Percentiles rank a stretch among this genome's conserved stretches.
phyloP scores from a whole-genome alignment of 2,113 vertebrate genomes.

The Petaurus breviceps region DNA sequence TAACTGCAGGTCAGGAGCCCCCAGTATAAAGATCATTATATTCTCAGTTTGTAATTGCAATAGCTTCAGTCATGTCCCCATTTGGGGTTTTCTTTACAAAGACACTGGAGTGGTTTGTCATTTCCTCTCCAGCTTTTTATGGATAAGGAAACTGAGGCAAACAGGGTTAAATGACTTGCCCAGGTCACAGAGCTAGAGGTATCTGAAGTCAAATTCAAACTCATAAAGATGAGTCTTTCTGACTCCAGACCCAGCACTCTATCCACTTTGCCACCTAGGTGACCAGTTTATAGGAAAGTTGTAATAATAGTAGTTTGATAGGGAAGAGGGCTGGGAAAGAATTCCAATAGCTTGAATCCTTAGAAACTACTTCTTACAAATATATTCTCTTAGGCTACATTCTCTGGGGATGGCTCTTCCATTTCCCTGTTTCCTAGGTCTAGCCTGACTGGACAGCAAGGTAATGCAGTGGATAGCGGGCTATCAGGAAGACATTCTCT shows the following conservation, averaged over 20 bases:
- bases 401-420: background rate
- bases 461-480: background rate
- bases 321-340: background rate
- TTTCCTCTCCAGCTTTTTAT: background rate
- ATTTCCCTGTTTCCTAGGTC: background rate
- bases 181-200: background rate
- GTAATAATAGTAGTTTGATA: background rate
- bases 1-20: background rate
- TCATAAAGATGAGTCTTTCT: background rate
- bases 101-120: background rate
- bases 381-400: background rate
- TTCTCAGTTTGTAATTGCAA: background rate
- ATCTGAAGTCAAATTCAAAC: background rate
- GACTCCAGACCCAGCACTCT: background rate
- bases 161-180: background rate
- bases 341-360: background rate
- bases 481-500: background rate
- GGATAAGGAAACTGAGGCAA: background rate
- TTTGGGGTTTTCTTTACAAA: no score
- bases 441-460: background rate
- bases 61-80: background rate
- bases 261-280: background rate
- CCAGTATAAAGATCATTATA: background rate
- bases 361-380: background rate
- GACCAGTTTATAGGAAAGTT: background rate